A percentile compares a stretch with the other conserved stretches of the same genome.
These are phyloP conservation scores for Babylonia areolata DNA, from an alignment of 1,140 invertebrate species.

Conservation along the genomic window DNA sequence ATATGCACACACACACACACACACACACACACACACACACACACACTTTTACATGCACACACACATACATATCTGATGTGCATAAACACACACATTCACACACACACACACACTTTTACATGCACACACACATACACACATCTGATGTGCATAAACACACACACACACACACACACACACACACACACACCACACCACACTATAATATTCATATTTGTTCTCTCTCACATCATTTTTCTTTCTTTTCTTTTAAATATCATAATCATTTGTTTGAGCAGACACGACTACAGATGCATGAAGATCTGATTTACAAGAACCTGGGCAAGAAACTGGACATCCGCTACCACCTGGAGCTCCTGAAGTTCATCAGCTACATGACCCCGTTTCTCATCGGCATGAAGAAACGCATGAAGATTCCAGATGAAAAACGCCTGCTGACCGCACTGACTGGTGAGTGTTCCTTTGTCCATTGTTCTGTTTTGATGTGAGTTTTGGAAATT, in stretches of 20 bases:
- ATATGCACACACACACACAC: too few species aligned
- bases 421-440: constrained; percentile 67
- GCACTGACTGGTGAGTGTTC: constrained; percentile 63
- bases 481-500: not conserved
- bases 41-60: too few species aligned
- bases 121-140: too few species aligned
- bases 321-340: constrained; percentile 65
- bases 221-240: too few species aligned
- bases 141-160: too few species aligned
- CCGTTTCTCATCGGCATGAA: constrained; percentile 74
- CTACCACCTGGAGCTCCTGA: constrained; percentile 68
- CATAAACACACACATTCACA: too few species aligned
- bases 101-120: too few species aligned
- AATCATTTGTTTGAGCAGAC: constrained; percentile 40
- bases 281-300: constrained; percentile 71
- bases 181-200: too few species aligned
- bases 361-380: constrained; percentile 72
- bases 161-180: too few species aligned
- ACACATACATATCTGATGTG: too few species aligned
- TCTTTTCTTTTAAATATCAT: not conserved
- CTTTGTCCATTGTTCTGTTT: not conserved
- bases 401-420: constrained; percentile 75
- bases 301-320: constrained; percentile 65
- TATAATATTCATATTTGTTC: too few species aligned
- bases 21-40: too few species aligned